Conservation (phyloP, 2,113 vertebrate species). For the Micronycteris hirsuta region DNA sequence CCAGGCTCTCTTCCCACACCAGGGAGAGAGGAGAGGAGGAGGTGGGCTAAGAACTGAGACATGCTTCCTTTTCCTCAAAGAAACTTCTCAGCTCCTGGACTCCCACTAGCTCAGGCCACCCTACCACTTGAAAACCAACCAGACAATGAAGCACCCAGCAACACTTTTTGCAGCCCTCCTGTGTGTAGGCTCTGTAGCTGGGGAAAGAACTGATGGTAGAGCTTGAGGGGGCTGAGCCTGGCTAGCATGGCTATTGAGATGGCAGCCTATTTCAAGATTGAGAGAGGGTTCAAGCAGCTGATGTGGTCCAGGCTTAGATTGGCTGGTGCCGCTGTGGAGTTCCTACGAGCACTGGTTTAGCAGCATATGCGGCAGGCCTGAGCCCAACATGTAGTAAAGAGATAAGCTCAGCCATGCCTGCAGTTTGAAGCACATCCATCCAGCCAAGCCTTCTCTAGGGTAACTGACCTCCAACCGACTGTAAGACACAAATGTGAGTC, state of each 20-base stretch:
- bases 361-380: neutral
- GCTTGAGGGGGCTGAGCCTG: neutral
- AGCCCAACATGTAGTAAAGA: neutral
- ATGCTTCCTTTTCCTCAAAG: neutral
- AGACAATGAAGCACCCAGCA: neutral
- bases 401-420: neutral
- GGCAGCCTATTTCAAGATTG: neutral
- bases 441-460: neutral
- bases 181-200: accelerated
- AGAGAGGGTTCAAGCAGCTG: neutral
- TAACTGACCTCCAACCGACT: neutral
- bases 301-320: neutral
- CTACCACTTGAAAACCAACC: accelerated
- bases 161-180: neutral
- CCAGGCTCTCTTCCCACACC: neutral
- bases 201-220: neutral
- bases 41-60: neutral
- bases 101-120: neutral
- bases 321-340: too few species aligned
- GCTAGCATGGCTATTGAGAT: neutral
- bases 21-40: neutral
- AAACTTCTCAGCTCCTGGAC: neutral
- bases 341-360: neutral
- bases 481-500: neutral
- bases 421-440: neutral